Evolutionary conservation across 2,888 invertebrate genomes (phyloP), one percentile per base, ranked within the genome.

Genomic region (Athalia circularis): DNA sequence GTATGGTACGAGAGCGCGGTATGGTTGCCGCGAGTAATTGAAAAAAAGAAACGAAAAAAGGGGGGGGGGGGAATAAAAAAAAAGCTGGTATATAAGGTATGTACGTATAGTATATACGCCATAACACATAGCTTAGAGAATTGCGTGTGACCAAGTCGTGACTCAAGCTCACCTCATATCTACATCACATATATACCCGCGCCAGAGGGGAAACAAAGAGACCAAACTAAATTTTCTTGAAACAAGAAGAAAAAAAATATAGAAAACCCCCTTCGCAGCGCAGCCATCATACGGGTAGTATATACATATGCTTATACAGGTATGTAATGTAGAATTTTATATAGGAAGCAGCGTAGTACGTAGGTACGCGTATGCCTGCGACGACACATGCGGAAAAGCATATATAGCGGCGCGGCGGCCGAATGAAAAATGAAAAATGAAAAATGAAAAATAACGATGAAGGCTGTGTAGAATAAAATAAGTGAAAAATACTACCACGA

Each of bases 101-200:
- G 64, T 65, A 48, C 5, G n/a, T n/a, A 4, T 62, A 62, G 8
- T n/a, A 59, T n/a, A 15, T 59, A 59, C 5, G 13, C 6, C 0
- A n/a, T 54, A 54, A 68, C 15, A 54, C 54, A 52, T 43, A 68
- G 67, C 67, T 52, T 54, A 50, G 48, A 52, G 68, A 68, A 68
- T 68, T 54, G 68, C 68, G 68, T 68, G 68, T 68, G 52, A 68
- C 68, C 52, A 45, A 29, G 54, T 68, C 52, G 68, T 68, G 68
- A 68, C 54, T 68, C 68, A 68, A 54, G 8, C 54, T n/a, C n/a
- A 54, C 43, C 54, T 43, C 68, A 29, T 68, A 11, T 52, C 7
- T 52, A 11, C 52, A 52, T 61, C 6, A n/a, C 6, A n/a, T 13
- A n/a, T 13, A 61, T 6, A n/a, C n/a, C 6, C 6, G 13, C 6